Evolutionary conservation across 2,797 vertebrate genomes (phyloP).

Genomic region (Percopsis omiscomaycus): DNA sequence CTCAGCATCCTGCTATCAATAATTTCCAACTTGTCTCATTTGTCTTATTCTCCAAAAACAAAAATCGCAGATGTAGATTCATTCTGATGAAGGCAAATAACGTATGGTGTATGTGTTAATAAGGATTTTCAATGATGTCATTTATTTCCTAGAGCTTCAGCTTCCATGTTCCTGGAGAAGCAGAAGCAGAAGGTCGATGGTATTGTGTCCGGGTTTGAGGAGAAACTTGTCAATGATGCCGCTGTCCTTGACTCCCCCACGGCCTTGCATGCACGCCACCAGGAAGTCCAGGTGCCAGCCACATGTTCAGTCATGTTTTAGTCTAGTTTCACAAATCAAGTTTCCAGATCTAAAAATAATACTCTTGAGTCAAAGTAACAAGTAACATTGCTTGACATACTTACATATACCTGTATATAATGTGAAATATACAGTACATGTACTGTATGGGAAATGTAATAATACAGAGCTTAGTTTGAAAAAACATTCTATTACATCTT

Average conservation of each 20-base stretch:
- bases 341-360: too few relatives aligned
- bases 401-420: too few relatives aligned
- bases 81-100: neutral
- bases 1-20: too few relatives aligned
- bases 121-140: neutral
- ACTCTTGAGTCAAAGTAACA: too few relatives aligned
- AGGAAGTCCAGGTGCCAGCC: conserved; percentile 81
- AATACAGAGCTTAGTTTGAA: too few relatives aligned
- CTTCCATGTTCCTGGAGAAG: conserved; percentile 85
- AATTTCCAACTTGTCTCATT: too few relatives aligned
- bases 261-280: conserved; percentile 72
- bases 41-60: too few relatives aligned
- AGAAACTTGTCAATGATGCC: conserved; percentile 79
- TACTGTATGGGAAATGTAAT: too few relatives aligned
- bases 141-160: conserved; percentile 76
- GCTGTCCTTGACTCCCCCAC: conserved; percentile 72
- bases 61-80: neutral
- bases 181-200: conserved; percentile 81
- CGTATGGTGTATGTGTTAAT: neutral
- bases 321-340: neutral
- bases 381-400: too few relatives aligned
- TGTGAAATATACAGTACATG: too few relatives aligned
- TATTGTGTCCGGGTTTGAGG: conserved; percentile 81
- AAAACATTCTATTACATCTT: too few relatives aligned
- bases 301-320: neutral